These are phyloP conservation scores for Arremon aurantiirostris DNA, from an alignment of 2,797 vertebrate genomes.

Conservation along the genomic window DNA sequence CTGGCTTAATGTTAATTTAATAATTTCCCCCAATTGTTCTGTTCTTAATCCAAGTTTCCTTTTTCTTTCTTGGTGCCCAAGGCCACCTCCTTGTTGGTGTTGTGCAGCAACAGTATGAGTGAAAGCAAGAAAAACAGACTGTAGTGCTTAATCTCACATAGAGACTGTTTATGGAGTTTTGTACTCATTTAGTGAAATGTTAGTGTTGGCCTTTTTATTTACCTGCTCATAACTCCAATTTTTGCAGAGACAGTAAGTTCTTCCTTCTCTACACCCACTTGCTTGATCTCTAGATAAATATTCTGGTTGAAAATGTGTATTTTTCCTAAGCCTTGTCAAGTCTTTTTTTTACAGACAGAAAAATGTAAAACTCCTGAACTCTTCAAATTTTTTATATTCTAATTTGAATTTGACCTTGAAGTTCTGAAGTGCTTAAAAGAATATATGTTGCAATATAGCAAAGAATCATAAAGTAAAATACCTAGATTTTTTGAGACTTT, in stretches of 20 bases:
- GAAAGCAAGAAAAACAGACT: not conserved
- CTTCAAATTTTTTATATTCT: not conserved
- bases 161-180: not conserved
- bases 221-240: not conserved
- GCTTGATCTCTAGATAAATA: not conserved
- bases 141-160: not conserved
- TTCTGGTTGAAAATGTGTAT: not conserved
- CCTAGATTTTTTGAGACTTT: not conserved
- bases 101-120: not conserved
- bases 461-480: not conserved
- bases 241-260: not conserved
- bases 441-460: not conserved
- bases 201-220: not conserved
- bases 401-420: not conserved
- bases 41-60: conserved; percentile 54
- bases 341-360: not conserved
- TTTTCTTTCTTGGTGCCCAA: conserved; percentile 45
- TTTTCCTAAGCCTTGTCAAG: not conserved
- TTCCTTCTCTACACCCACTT: not conserved
- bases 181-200: not conserved
- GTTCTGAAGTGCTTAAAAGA: not conserved
- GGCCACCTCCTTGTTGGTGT: not conserved
- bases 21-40: conserved; percentile 51
- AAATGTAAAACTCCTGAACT: not conserved
- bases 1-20: conserved; percentile 53